Evolutionary conservation across 2,113 vertebrate species (phyloP), one percentile per base, ranked within the genome.

Genomic region (Brachypteracias leptosomus): DNA sequence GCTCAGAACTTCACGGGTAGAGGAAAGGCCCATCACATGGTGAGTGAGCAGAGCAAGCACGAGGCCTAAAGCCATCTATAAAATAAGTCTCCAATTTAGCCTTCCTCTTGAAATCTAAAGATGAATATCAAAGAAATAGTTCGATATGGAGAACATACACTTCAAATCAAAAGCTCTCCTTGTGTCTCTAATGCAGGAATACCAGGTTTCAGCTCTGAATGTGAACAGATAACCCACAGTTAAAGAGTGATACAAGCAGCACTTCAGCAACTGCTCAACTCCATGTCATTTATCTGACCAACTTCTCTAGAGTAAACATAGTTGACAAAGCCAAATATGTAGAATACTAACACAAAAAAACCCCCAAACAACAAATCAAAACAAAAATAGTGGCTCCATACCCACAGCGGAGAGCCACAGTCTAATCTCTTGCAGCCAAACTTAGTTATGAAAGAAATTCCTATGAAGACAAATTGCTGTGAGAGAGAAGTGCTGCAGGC

Each of bases 141-240:
- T 88, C 63, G 73, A 82, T 81, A 63, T 26, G 40, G 29, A 89
- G 83, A 91, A 82, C 29, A 38, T 7, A 38, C 70, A 13, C 46
- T 77, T 82, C n/a, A 93, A 95, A 95, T 68, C 47, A 66, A 90
- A 95, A 95, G 70, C 52, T 83, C 29, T 81, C 33, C 76, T 68
- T 5, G 4, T 58, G 38, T 57, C 40, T 84, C n/a, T 42, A 17
- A 35, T 17, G 70, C n/a, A 71, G 63, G 29, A 93, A 81, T 80
- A 61, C 49, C 26, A 33, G 7, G 28, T 77, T 95, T 82, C 62
- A 82, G n/a, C 40, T 47, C 61, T 81, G 66, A 80, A 70, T 19
- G n/a, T 35, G 74, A 90, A 71, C 62, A 63, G 89, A 68, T 89
- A 85, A 71, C 26, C 33, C 68, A n/a, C n/a, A 42, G 70, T 65